Evolutionary conservation across 1,140 invertebrate species (phyloP).

Genomic region (Aphis gossypii): DNA sequence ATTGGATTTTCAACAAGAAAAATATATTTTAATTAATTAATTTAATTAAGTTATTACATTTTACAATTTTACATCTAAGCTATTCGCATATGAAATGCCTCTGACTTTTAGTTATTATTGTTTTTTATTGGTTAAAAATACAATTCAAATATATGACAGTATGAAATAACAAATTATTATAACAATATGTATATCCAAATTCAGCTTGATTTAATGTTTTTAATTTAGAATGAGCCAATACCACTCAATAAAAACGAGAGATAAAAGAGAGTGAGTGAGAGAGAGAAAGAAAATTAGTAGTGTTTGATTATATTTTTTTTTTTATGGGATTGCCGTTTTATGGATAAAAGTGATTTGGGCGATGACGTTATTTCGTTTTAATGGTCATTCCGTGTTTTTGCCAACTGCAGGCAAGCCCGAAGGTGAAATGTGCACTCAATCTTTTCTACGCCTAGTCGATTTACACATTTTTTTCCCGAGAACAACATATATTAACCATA

Average conservation of each 20-base stretch:
- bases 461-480: neutral
- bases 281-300: neutral
- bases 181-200: neutral
- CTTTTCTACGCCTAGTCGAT: neutral
- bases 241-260: neutral
- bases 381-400: slow-evolving; percentile 55
- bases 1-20: too few relatives aligned
- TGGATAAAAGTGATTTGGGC: neutral
- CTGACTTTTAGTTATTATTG: neutral
- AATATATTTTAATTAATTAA: neutral
- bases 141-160: neutral
- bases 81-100: neutral
- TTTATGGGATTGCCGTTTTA: neutral
- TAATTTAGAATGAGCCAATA: neutral
- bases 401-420: neutral
- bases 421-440: slow-evolving; percentile 54
- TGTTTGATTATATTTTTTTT: neutral
- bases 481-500: neutral
- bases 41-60: neutral
- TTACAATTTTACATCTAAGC: neutral
- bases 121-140: neutral
- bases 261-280: neutral
- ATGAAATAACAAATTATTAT: neutral
- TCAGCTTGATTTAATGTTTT: neutral
- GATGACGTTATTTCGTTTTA: slow-evolving; percentile 34